Percentiles rank a stretch among this genome's conserved stretches.
phyloP scores from a whole-genome alignment of 1,140 invertebrate species.

The Drosophila parvula region DNA sequence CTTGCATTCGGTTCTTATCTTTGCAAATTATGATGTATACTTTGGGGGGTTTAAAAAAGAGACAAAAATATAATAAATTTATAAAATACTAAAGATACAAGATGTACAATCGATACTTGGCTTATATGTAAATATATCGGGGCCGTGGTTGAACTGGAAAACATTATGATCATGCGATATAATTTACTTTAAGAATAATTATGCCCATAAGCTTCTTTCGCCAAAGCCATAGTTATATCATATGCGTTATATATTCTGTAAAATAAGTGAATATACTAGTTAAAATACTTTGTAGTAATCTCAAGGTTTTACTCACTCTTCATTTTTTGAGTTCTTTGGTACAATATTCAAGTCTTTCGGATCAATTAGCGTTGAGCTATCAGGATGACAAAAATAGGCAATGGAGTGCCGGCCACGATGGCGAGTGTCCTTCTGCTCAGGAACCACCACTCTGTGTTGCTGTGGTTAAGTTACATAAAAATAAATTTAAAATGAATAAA shows the following conservation, averaged over 20 bases:
- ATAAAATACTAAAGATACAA: too few relatives aligned
- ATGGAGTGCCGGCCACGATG: conserved; percentile 88
- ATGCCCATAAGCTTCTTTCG: conserved; percentile 30
- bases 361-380: conserved; percentile 86
- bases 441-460: conserved; percentile 90
- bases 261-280: neutral
- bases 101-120: too few relatives aligned
- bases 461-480: conserved; percentile 60
- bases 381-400: conserved; percentile 91
- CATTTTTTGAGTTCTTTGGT: conserved; percentile 63
- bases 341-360: conserved; percentile 81
- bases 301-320: conserved; percentile 45
- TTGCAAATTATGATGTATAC: neutral
- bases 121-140: too few relatives aligned
- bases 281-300: neutral
- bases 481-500: neutral
- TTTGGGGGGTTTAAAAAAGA: conserved; percentile 6
- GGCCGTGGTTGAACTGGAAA: too few relatives aligned
- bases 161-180: too few relatives aligned
- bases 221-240: conserved; percentile 33
- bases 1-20: neutral
- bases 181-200: conserved; percentile 16
- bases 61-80: neutral
- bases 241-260: conserved; percentile 87
- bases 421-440: conserved; percentile 86